Percentiles rank a stretch among this genome's conserved stretches.
Evolutionary conservation across 1,140 invertebrate species (phyloP).

Genomic region (Pararge aegeria): DNA sequence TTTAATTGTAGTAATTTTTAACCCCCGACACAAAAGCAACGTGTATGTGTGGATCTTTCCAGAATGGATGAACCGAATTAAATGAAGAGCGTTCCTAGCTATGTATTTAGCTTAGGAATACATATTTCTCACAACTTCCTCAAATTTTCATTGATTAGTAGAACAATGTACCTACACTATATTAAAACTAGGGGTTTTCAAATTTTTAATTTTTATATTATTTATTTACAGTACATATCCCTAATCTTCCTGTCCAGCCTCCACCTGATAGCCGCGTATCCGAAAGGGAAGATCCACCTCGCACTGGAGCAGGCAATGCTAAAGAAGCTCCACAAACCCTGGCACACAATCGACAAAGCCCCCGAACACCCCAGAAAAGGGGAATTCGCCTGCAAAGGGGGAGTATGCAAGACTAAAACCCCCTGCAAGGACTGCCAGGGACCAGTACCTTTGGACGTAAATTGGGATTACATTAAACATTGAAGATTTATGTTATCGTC

Average conservation of each 20-base stretch:
- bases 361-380: slow-evolving; percentile 44
- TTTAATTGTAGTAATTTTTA: no score
- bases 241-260: slow-evolving; percentile 11
- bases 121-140: no score
- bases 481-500: no score
- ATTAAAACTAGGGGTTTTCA: no score
- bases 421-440: slow-evolving; percentile 38
- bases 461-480: slow-evolving; percentile 31
- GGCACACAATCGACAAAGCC: slow-evolving; percentile 31
- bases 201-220: background rate
- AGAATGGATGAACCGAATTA: no score
- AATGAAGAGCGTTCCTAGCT: no score
- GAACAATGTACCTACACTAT: no score
- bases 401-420: slow-evolving; percentile 30
- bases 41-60: no score
- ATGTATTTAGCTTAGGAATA: no score
- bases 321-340: slow-evolving; percentile 43
- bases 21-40: no score
- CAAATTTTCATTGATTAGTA: no score
- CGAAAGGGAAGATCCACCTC: slow-evolving; percentile 22
- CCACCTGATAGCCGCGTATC: slow-evolving; percentile 12
- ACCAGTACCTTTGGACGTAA: slow-evolving; percentile 32
- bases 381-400: slow-evolving; percentile 38
- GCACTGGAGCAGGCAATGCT: slow-evolving; percentile 40
- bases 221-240: slow-evolving; percentile 19